Evolutionary conservation across 2,113 vertebrate genomes (phyloP).

Genomic region (Apistogramma diplotaenia): DNA sequence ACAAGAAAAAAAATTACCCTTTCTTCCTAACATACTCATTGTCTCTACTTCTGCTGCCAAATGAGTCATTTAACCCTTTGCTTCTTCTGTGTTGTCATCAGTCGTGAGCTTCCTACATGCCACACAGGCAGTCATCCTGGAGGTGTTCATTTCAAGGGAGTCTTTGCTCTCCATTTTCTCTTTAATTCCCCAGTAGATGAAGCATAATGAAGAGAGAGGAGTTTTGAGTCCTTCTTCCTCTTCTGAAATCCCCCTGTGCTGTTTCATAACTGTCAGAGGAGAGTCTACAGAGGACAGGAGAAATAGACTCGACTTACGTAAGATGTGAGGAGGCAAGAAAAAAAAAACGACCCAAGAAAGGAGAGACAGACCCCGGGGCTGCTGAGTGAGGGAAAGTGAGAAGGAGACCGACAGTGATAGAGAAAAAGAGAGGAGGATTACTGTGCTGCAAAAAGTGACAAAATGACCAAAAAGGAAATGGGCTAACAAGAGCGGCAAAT

Average conservation of each 20-base stretch:
- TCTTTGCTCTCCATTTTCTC: conserved; percentile 46
- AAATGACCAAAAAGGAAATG: conserved; percentile 49
- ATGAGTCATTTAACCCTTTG: conserved; percentile 55
- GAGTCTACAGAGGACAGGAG: conserved; percentile 67
- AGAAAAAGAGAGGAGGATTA: conserved; percentile 37
- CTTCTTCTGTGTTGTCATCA: conserved; percentile 44
- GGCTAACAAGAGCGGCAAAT: conserved; percentile 21
- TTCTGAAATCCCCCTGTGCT: conserved; percentile 56
- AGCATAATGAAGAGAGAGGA: conserved; percentile 50
- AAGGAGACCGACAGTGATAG: conserved; percentile 32
- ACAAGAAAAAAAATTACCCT: neutral
- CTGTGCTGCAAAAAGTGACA: conserved; percentile 35
- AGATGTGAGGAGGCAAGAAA: conserved; percentile 36
- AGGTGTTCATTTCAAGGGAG: conserved; percentile 56
- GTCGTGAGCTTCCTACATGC: conserved; percentile 38
- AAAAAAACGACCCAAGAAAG: conserved; percentile 41
- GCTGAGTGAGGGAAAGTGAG: conserved; percentile 50
- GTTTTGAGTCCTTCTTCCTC: conserved; percentile 55
- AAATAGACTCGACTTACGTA: conserved; percentile 71
- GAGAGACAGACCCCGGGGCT: conserved; percentile 63
- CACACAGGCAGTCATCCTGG: conserved; percentile 25
- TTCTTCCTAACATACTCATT: conserved; percentile 22
- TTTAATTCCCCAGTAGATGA: conserved; percentile 66
- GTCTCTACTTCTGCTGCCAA: conserved; percentile 32
- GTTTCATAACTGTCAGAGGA: conserved; percentile 72